Conservation (phyloP, 2,113 vertebrate species). For the Carettochelys insculpta region DNA sequence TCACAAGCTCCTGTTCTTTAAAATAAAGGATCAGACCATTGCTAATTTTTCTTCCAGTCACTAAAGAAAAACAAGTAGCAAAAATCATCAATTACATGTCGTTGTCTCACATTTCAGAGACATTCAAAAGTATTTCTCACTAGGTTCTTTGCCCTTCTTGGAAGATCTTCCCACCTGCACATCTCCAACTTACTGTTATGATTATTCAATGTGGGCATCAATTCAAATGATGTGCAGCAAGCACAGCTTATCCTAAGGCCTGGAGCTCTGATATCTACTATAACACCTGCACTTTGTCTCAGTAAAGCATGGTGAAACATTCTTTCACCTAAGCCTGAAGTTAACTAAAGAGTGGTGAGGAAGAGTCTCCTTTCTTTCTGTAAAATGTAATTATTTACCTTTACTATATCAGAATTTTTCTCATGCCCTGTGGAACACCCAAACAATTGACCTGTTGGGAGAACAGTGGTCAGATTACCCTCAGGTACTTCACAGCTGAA, state of each 20-base stretch:
- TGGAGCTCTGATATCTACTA: background rate
- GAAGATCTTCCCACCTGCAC: background rate
- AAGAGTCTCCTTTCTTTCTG: slow-evolving; percentile 19
- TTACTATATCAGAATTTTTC: slow-evolving; percentile 39
- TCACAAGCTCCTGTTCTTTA: background rate
- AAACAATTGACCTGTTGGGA: too few species aligned
- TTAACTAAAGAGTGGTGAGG: slow-evolving; percentile 33
- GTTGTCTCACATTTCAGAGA: background rate
- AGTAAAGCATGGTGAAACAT: background rate
- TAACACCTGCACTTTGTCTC: background rate
- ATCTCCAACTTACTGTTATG: background rate
- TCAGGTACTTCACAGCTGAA: slow-evolving; percentile 44
- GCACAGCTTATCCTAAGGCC: background rate
- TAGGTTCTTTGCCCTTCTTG: background rate
- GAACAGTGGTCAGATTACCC: slow-evolving; percentile 38
- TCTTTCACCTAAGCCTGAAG: background rate
- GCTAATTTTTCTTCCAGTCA: background rate
- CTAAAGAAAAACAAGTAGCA: background rate
- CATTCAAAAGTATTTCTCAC: background rate
- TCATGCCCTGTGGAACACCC: slow-evolving; percentile 24
- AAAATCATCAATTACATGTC: background rate
- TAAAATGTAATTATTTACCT: slow-evolving; percentile 39
- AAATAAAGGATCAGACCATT: background rate
- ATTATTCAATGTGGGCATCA: background rate
- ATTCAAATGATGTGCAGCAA: background rate